Evolutionary conservation across 2,888 invertebrate species (phyloP), one percentile per base, ranked within the genome.

Genomic region (Opisthograptis luteolata): DNA sequence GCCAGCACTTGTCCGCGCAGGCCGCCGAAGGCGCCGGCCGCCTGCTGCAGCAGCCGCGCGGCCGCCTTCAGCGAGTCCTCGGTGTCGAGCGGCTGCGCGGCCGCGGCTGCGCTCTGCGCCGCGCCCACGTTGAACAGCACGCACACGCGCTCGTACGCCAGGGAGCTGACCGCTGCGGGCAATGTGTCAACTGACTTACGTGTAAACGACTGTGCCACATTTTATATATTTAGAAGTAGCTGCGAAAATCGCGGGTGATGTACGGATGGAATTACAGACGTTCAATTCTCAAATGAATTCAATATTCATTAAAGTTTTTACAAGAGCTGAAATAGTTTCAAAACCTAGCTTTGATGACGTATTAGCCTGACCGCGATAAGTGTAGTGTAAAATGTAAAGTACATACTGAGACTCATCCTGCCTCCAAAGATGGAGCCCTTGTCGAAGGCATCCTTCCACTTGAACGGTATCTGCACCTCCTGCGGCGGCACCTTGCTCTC

Each of bases 401-500:
- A 92, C 95, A 92, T 93, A 98, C 98, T 98, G 60, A 98, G 90
- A 78, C 97, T 97, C 77, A 96, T 95, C 80, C 96, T 94, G 53
- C 97, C 97, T 52, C 97, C 96, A 87, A 99, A 98, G 66, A 99
- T 93, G 5, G 97, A 96, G 41, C 97, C 97, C 75, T 97, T 97
- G 81, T 99, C 98, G 78, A 99, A 99, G 0, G 99, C 99, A 93
- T 99, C 99, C 85, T 98, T 98, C 99, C 99, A 99, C 84, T 99
- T 99, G 87, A 99, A 99, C 2, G 98, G 96, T 60, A 99, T 96
- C 81, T 97, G 96, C 44, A 99, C 94, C 84, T 99, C 99, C 66
- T 97, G 95, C 1, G 97, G 94, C 1, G 99, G 98, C 61, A 99
- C 95, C 91, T 99, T 99, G 46, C 94, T 92, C 89, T 99, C 99